These are phyloP conservation scores for Ormyrus nitidulus DNA, from an alignment of 2,888 invertebrate species.

Conservation along the genomic window DNA sequence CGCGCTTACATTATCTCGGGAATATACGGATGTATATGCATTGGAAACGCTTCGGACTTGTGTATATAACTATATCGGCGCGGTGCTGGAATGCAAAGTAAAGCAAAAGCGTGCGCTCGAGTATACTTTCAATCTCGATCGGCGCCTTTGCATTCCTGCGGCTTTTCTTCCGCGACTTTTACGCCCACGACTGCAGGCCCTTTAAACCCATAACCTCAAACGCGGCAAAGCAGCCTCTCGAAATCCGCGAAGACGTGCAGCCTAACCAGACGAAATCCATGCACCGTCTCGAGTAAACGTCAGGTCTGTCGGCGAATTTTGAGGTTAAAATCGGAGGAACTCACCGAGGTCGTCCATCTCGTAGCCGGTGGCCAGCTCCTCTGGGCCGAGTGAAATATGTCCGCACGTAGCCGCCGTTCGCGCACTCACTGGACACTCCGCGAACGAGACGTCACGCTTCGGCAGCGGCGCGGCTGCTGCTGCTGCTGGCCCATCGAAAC, in stretches of 20 bases:
- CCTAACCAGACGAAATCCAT: too few species aligned
- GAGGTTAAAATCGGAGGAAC: conserved; percentile 47
- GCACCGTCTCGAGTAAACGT: background rate
- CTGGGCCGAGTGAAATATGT: too few species aligned
- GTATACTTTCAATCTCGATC: conserved; percentile 30
- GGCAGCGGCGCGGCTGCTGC: conserved; percentile 30
- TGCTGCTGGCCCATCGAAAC: conserved; percentile 20
- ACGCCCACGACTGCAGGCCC: background rate
- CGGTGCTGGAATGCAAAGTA: background rate
- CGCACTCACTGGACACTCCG: background rate
- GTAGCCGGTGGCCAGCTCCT: background rate
- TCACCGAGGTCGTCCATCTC: conserved; percentile 55
- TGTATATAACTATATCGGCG: background rate
- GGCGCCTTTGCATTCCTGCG: conserved; percentile 21
- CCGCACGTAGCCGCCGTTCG: too few species aligned
- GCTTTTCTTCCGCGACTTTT: background rate
- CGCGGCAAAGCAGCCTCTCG: too few species aligned
- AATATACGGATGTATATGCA: too few species aligned
- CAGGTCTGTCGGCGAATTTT: conserved; percentile 22
- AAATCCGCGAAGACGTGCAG: too few species aligned
- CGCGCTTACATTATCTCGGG: too few species aligned
- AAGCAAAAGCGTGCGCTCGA: background rate
- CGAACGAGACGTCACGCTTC: conserved; percentile 33
- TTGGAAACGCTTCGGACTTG: too few species aligned
- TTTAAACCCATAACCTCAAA: conserved; percentile 20